Conservation (phyloP, 2,113 vertebrate species). For the crab-eating macaque (Macaca fascicularis) region DNA sequence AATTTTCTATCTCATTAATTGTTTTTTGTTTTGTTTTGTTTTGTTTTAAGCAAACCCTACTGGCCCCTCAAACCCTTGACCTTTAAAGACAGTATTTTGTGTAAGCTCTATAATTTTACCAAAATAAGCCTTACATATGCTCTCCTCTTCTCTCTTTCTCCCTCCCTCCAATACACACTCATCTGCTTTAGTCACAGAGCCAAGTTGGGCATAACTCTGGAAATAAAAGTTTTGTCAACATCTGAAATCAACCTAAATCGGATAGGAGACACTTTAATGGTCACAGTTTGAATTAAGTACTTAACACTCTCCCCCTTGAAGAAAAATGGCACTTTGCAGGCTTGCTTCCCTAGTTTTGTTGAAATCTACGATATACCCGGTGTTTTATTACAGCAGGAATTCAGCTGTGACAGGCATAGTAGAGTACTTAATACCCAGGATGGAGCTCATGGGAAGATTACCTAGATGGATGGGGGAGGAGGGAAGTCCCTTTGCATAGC, state of each 20-base stretch:
- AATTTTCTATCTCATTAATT: slow-evolving; percentile 95
- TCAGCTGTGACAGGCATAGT: slow-evolving; percentile 82
- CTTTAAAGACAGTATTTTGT: slow-evolving; percentile 89
- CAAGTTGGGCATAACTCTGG: slow-evolving; percentile 56
- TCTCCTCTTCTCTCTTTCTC: slow-evolving; percentile 10
- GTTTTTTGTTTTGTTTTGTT: slow-evolving; percentile 88
- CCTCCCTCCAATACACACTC: slow-evolving; percentile 70
- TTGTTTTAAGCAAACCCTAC: slow-evolving; percentile 86
- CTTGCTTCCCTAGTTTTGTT: slow-evolving; percentile 67
- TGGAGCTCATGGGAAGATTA: slow-evolving; percentile 70
- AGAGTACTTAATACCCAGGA: slow-evolving; percentile 82
- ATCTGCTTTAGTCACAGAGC: slow-evolving; percentile 76
- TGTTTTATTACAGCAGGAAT: slow-evolving; percentile 84
- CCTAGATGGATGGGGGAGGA: slow-evolving; percentile 35
- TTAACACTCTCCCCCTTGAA: slow-evolving; percentile 79
- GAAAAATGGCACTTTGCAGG: slow-evolving; percentile 78
- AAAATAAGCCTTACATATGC: slow-evolving; percentile 58
- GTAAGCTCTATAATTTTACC: slow-evolving; percentile 75
- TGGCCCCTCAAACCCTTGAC: slow-evolving; percentile 96
- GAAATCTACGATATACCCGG: slow-evolving; percentile 78
- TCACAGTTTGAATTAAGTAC: slow-evolving; percentile 78
- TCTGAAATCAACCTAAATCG: slow-evolving; percentile 84
- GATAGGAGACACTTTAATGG: slow-evolving; percentile 81
- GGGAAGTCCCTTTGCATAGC: not conserved
- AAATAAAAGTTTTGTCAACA: slow-evolving; percentile 82